Evolutionary conservation across 2,888 invertebrate species (phyloP).

Genomic region (Panzeria rudis): DNA sequence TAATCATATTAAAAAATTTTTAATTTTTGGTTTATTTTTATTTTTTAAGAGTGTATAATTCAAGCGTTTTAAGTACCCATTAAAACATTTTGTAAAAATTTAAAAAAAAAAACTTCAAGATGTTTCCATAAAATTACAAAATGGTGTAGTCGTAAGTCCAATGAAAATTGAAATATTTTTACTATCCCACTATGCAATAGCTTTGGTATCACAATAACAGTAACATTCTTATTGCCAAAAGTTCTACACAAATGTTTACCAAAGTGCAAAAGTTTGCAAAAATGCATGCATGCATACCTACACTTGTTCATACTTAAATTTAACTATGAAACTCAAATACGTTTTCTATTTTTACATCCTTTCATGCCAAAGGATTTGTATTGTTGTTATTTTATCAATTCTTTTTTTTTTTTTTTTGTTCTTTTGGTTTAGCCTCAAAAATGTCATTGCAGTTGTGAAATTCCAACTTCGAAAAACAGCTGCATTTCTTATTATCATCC

Average conservation of each 20-base stretch:
- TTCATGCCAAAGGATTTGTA: conserved; percentile 43
- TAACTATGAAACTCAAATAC: conserved; percentile 15
- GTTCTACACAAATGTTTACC: conserved; percentile 67
- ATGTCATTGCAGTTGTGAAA: conserved; percentile 51
- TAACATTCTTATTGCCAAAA: conserved; percentile 52
- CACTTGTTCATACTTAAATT: not conserved
- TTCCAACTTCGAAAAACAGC: conserved; percentile 61
- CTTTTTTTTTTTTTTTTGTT: not conserved
- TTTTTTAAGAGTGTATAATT: no score
- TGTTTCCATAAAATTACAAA: no score
- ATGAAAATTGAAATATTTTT: not conserved
- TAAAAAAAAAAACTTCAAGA: no score
- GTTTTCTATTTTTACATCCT: conserved; percentile 3
- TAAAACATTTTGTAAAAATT: no score
- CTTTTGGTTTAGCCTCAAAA: conserved; percentile 53
- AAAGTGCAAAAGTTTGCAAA: conserved; percentile 69
- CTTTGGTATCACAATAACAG: conserved; percentile 39
- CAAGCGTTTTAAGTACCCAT: no score
- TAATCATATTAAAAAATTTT: no score
- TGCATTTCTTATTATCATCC: conserved; percentile 64
- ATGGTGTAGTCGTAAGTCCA: no score
- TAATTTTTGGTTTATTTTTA: no score
- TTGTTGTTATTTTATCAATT: conserved; percentile 13
- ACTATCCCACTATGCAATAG: conserved; percentile 11
- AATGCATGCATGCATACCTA: conserved; percentile 27